Percentiles rank a stretch among this genome's conserved stretches.
Conservation (phyloP, 2,797 vertebrate species). For the Danio choprae region DNA sequence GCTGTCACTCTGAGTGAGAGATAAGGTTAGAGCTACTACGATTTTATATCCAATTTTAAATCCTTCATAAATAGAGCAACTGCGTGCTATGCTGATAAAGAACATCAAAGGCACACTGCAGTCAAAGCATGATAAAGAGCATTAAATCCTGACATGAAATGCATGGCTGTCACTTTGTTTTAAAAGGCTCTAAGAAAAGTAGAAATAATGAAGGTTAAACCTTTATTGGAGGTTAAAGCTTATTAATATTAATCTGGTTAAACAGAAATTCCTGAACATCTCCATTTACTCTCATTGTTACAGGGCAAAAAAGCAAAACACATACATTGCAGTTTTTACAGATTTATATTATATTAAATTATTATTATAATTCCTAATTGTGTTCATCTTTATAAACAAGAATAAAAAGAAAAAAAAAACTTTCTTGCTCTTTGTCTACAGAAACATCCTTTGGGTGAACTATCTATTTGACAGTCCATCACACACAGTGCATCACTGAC, state of each 20-base stretch:
- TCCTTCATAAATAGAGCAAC: constrained; percentile 3
- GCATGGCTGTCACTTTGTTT: neutral
- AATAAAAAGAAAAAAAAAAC: too few relatives aligned
- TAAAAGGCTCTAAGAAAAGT: neutral
- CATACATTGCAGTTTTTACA: too few relatives aligned
- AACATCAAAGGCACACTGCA: constrained; percentile 4
- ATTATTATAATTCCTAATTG: neutral
- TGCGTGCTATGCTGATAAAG: constrained; percentile 20
- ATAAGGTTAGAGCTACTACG: constrained; percentile 86
- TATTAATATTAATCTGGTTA: neutral
- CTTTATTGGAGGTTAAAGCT: neutral
- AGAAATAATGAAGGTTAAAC: neutral
- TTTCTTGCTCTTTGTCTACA: neutral
- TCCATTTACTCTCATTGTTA: neutral
- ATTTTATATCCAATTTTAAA: constrained; percentile 32
- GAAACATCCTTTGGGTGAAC: constrained; percentile 1
- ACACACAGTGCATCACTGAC: neutral
- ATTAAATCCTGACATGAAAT: neutral
- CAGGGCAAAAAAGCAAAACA: too few relatives aligned
- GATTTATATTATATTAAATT: too few relatives aligned
- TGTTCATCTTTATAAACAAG: neutral
- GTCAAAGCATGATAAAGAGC: constrained; percentile 6
- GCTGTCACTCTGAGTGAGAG: neutral
- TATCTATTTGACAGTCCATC: constrained; percentile 5
- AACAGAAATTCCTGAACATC: neutral